Evolutionary conservation across 2,888 invertebrate species (phyloP).

Genomic region (Aphodius granarius): DNA sequence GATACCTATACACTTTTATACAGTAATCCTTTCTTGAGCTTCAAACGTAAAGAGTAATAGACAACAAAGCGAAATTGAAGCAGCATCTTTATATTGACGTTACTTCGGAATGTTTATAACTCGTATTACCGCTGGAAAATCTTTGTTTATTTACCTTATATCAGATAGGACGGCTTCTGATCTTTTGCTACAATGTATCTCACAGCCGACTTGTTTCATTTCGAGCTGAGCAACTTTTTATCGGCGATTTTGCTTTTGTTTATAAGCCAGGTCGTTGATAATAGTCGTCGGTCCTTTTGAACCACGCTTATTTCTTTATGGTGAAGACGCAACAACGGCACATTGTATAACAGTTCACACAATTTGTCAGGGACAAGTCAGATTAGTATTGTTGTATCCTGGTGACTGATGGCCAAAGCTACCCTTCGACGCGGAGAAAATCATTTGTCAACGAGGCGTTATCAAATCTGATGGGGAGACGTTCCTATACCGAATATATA

Average conservation of each 20-base stretch:
- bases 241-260: not conserved
- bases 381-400: not conserved
- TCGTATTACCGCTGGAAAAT: constrained; percentile 20
- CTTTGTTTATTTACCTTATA: constrained; percentile 4
- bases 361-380: not conserved
- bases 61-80: not conserved
- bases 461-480: constrained; percentile 5
- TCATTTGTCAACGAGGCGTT: constrained; percentile 9
- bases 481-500: not conserved
- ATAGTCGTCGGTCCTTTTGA: not conserved
- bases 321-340: not conserved
- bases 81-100: not conserved
- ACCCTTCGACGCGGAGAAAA: not conserved
- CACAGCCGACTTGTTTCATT: not conserved
- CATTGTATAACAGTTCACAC: not conserved
- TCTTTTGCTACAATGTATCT: constrained; percentile 2
- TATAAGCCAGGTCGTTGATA: not conserved
- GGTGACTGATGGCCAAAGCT: constrained; percentile 5
- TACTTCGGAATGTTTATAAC: constrained; percentile 27
- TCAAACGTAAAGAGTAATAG: too few relatives aligned
- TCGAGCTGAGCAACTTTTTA: not conserved
- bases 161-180: not conserved
- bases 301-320: not conserved
- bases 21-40: too few relatives aligned
- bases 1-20: too few relatives aligned